phyloP scores from a whole-genome alignment of 2,113 vertebrate genomes.

The Amblyornis subalaris region DNA sequence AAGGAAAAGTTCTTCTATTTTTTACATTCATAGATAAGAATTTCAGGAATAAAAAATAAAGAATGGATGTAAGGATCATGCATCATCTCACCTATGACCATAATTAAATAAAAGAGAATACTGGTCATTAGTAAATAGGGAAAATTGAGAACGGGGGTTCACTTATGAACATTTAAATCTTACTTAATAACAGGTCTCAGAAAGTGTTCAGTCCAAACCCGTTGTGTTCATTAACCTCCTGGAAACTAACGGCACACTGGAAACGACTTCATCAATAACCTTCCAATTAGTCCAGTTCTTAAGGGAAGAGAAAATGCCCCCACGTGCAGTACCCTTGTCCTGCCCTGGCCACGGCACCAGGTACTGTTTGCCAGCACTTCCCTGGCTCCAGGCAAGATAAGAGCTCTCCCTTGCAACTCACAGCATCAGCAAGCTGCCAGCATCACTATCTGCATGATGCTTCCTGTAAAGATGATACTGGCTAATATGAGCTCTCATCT shows the following conservation, averaged over 20 bases:
- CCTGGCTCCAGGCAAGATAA: background rate
- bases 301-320: background rate
- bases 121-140: slow-evolving; percentile 35
- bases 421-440: background rate
- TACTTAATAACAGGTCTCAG: slow-evolving; percentile 59
- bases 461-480: background rate
- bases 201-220: slow-evolving; percentile 43
- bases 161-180: slow-evolving; percentile 48
- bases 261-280: slow-evolving; percentile 42
- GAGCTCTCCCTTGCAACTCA: background rate
- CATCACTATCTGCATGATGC: background rate
- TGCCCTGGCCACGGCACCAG: background rate
- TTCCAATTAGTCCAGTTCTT: slow-evolving; percentile 31
- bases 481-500: background rate
- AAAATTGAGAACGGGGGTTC: slow-evolving; percentile 19
- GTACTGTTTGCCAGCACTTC: background rate
- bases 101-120: slow-evolving; percentile 47
- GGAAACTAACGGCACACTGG: slow-evolving; percentile 27
- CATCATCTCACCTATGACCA: slow-evolving; percentile 21
- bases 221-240: slow-evolving; percentile 33
- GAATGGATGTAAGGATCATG: background rate
- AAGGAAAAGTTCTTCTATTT: slow-evolving; percentile 16
- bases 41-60: background rate
- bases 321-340: background rate
- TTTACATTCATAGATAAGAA: background rate